Percentiles rank a stretch among this genome's conserved stretches.
Evolutionary conservation across 2,888 invertebrate genomes (phyloP).

Genomic region (Spodoptera picta): DNA sequence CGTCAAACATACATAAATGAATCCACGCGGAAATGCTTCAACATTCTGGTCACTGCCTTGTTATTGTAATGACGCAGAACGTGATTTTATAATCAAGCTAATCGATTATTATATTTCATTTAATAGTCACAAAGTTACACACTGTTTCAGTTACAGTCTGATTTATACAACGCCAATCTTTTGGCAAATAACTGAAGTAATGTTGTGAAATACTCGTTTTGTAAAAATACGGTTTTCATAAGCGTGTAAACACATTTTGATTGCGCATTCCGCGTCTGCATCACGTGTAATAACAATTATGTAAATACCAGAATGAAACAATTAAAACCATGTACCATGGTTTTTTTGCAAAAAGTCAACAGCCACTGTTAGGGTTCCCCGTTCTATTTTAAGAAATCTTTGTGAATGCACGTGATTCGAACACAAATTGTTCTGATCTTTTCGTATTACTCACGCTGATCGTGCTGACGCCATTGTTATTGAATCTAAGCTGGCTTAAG

Average conservation of each 20-base stretch:
- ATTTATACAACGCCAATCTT: conserved; percentile 25
- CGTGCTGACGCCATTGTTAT: too few species aligned
- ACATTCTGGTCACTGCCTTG: background rate
- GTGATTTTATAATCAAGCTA: too few species aligned
- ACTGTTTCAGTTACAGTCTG: conserved; percentile 1
- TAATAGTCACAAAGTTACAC: conserved; percentile 1
- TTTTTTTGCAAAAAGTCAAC: conserved; percentile 61
- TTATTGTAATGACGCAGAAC: too few species aligned
- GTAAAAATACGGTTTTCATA: conserved; percentile 47
- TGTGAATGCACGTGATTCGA: too few species aligned
- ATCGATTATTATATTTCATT: conserved; percentile 3
- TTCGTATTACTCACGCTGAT: too few species aligned
- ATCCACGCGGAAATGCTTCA: conserved; percentile 4
- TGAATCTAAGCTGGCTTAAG: background rate
- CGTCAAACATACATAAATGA: conserved; percentile 18
- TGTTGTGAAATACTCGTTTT: conserved; percentile 21
- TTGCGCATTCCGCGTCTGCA: conserved; percentile 36
- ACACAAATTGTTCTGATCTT: too few species aligned
- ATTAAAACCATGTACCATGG: conserved; percentile 57
- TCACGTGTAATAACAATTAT: conserved; percentile 59
- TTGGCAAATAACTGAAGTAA: conserved; percentile 23
- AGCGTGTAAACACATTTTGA: conserved; percentile 42
- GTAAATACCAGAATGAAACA: conserved; percentile 65
- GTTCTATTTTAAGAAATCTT: background rate
- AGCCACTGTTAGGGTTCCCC: conserved; percentile 24